phyloP scores from a whole-genome alignment of 2,888 invertebrate genomes.

The Arrhopalites spinosus region DNA sequence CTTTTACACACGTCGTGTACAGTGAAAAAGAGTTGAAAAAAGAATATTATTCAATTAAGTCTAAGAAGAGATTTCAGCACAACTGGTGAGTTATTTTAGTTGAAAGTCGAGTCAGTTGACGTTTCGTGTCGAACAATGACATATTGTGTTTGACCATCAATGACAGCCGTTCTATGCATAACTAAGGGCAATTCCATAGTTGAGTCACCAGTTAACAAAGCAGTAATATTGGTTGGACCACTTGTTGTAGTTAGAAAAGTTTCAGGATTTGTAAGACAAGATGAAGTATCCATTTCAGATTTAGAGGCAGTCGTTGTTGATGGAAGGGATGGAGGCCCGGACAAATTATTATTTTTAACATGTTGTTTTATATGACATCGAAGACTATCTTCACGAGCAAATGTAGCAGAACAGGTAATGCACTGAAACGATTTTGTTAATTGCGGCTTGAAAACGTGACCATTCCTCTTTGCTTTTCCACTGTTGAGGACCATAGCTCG shows the following conservation, averaged over 20 bases:
- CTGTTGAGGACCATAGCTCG: not conserved
- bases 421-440: slow-evolving; percentile 58
- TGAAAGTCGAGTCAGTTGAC: not conserved
- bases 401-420: slow-evolving; percentile 58
- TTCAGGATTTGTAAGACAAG: not conserved
- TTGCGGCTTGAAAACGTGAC: slow-evolving; percentile 23
- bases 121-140: slow-evolving; percentile 23
- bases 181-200: slow-evolving; percentile 6
- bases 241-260: not conserved
- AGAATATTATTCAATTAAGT: too few relatives aligned
- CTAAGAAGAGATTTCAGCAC: too few relatives aligned
- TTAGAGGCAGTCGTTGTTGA: not conserved
- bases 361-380: slow-evolving; percentile 61
- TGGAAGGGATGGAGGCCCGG: not conserved
- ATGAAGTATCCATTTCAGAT: not conserved
- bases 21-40: too few relatives aligned
- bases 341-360: not conserved
- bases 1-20: too few relatives aligned
- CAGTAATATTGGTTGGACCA: too few relatives aligned
- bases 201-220: not conserved
- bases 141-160: slow-evolving; percentile 23
- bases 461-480: not conserved
- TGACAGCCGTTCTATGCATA: not conserved
- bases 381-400: slow-evolving; percentile 61
- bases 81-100: not conserved